Percentiles rank a stretch among this genome's conserved stretches.
These are phyloP conservation scores for Protophormia terraenovae DNA, from an alignment of 2,888 invertebrate species.

Conservation along the genomic window DNA sequence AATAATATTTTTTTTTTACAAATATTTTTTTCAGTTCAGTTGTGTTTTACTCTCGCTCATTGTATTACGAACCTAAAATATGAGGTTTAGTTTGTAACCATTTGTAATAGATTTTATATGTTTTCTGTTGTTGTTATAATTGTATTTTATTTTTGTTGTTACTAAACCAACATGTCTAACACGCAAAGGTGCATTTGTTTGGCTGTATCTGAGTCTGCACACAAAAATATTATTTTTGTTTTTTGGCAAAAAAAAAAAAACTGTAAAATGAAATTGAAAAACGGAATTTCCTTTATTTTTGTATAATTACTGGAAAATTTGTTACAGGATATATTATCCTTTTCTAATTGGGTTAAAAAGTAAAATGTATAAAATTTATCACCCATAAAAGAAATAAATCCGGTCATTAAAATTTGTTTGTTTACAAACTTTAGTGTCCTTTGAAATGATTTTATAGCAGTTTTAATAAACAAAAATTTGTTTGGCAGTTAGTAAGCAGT, in stretches of 20 bases:
- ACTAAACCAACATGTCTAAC: slow-evolving; percentile 11
- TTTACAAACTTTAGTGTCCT: neutral
- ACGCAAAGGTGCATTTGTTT: slow-evolving; percentile 33
- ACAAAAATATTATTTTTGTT: neutral
- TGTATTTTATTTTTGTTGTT: neutral
- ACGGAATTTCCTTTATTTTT: slow-evolving; percentile 57
- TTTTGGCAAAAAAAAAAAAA: neutral
- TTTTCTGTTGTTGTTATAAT: neutral
- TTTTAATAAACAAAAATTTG: neutral
- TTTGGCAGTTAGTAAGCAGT: neutral
- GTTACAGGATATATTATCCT: slow-evolving; percentile 56
- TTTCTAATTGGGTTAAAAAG: slow-evolving; percentile 54
- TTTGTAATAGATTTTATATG: slow-evolving; percentile 53
- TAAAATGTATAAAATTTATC: slow-evolving; percentile 20
- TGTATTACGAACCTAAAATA: slow-evolving; percentile 40
- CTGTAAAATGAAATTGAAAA: slow-evolving; percentile 45
- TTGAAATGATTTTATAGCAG: neutral
- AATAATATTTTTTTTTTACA: neutral
- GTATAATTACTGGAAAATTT: slow-evolving; percentile 63
- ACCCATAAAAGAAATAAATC: slow-evolving; percentile 19
- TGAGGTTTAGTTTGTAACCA: slow-evolving; percentile 54
- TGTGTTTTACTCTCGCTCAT: slow-evolving; percentile 9
- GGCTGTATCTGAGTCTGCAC: neutral
- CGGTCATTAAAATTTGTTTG: slow-evolving; percentile 24
- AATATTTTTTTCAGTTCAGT: slow-evolving; percentile 6